phyloP scores from a whole-genome alignment of 2,113 vertebrate species.

The Myrmophylax atrothorax region DNA sequence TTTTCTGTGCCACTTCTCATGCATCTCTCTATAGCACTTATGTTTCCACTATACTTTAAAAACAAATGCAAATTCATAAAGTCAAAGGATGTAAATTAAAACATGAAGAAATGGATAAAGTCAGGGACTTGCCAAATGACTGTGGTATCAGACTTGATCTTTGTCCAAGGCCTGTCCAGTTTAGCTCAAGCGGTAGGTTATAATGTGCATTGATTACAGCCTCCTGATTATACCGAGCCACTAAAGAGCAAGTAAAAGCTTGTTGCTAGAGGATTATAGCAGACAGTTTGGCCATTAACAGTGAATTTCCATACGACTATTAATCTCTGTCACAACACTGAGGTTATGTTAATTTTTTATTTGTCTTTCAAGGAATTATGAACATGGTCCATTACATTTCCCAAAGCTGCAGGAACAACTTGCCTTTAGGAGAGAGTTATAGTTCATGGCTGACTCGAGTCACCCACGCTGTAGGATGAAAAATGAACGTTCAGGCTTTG shows the following conservation, averaged over 20 bases:
- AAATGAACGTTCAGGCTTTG: slow-evolving; percentile 1
- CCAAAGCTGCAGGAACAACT: slow-evolving; percentile 59
- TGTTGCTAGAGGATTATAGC: slow-evolving; percentile 34
- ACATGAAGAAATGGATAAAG: background rate
- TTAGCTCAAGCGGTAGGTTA: background rate
- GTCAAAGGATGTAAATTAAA: slow-evolving; percentile 1
- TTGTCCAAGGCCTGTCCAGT: slow-evolving; percentile 8
- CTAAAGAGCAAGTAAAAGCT: slow-evolving; percentile 24
- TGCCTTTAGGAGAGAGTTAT: slow-evolving; percentile 44
- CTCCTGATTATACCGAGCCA: background rate
- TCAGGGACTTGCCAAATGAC: background rate
- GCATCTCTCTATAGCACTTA: background rate
- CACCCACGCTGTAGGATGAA: background rate
- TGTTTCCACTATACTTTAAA: background rate
- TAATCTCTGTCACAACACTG: slow-evolving; percentile 55
- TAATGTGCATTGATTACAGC: slow-evolving; percentile 28
- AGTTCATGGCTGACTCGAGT: slow-evolving; percentile 43
- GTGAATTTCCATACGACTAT: slow-evolving; percentile 41
- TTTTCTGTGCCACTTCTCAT: background rate
- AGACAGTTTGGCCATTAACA: slow-evolving; percentile 43
- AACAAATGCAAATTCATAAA: background rate
- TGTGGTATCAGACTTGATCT: background rate
- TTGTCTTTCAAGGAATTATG: slow-evolving; percentile 66
- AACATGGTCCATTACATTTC: slow-evolving; percentile 50
- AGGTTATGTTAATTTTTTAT: slow-evolving; percentile 63